Base-by-base conservation (phyloP, 2,888 invertebrate species). In the Yponomeuta malinellus region DNA sequence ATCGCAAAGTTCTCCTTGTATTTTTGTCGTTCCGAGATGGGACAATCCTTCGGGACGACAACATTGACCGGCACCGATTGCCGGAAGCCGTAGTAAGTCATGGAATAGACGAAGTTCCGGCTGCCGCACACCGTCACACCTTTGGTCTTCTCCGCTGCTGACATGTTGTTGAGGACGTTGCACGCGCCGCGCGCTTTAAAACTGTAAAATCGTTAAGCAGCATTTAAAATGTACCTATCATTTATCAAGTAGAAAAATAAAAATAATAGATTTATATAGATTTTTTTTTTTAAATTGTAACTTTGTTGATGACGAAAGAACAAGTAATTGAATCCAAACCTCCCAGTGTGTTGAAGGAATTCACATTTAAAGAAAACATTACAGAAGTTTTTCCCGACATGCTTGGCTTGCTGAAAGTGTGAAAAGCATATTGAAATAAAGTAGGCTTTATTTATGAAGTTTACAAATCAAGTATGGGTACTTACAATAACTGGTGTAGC, bases 301-400 rank as follows among this genome's bases (percentile, higher is more conserved):
- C 1, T 23, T 23, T 23, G 23, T 23, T 23, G 23, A 23, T 23
- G 23, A 23, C 23, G 23, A 23, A 23, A 23, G 23, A 23, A 52
- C 10, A 12, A 10, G 64, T 23, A 64, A 64, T 23, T 63, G 15
- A n/a, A 63, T 63, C 72, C 75, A 75, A 84, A 95, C 95, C 96
- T 96, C 78, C 97, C 97, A 10, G 97, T 97, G 74, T 93, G 93
- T 84, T 97, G 96, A 63, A 96, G 90, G 84, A 96, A 96, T 82
- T 97, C 97, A 81, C 96, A 96, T 88, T 97, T 97, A 78, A 97
- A 92, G 81, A 92, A 96, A 66, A 97, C 88, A 71, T 83, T 59
- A 15, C 52, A 59, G 12, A 59, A 59, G 52, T 12, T 15, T 15
- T 59, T 15, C 52, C 52, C 52, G 3, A 59, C 15, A 59, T 59